Evolutionary conservation across 2,113 vertebrate genomes (phyloP), one percentile per base, ranked within the genome.

Genomic region (Climacteris rufus): DNA sequence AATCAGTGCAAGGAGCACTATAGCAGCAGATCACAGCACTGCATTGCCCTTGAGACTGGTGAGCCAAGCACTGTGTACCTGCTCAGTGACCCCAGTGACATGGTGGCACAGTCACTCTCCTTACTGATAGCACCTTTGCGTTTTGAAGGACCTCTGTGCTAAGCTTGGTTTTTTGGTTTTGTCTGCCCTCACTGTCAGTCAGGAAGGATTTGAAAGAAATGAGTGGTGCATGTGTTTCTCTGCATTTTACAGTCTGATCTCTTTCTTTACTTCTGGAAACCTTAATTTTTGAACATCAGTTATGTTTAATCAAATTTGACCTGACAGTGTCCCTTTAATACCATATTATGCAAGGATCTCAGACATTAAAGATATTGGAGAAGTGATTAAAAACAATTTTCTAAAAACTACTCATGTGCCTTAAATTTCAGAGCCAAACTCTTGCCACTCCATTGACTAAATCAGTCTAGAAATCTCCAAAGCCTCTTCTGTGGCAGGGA

Each of bases 391-490:
- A 96, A 92, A 40, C 79, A 85, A 9, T 91, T 95, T 93, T 95
- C 94, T 95, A 93, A 95, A 93, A 96, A 74, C 88, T 93, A n/a
- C 94, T 95, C 88, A 94, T 77, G 92, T 95, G 96, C 88, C 92
- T 94, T 95, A 95, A 95, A 94, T 93, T 90, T 96, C 88, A 86
- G 86, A 61, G 90, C 94, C 88, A 93, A 88, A 92, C 50, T 86
- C 71, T 92, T 80, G 75, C 83, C 57, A 70, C 60, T 74, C 54
- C 42, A 47, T 83, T 96, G 86, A 80, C 79, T 95, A 95, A 95
- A 94, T 93, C 86, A 92, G 75, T 90, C 88, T 93, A 70, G 79
- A 97, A 97, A 96, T 95, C 86, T 95, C 90, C 79, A 97, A 97
- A 97, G 92, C 90, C 88, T 92, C 71, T 94, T 94, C 86, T 81